Conservation (phyloP, 2,113 vertebrate species). For the Thymallus thymallus region DNA sequence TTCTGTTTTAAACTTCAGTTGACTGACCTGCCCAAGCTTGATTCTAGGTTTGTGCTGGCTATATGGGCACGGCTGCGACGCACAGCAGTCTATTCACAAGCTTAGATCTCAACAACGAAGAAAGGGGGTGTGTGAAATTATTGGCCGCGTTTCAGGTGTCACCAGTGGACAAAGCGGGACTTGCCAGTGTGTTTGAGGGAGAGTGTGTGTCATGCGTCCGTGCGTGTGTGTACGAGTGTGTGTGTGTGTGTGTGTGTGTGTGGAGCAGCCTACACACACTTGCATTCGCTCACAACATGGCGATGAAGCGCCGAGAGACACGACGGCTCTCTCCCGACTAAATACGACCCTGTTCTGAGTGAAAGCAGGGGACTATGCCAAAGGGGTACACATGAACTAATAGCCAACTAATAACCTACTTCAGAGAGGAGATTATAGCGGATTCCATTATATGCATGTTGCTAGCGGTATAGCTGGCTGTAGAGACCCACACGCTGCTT, state of each 20-base stretch:
- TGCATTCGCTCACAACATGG: conserved; percentile 78
- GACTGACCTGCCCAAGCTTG: neutral
- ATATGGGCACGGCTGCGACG: neutral
- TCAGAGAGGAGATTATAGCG: conserved; percentile 57
- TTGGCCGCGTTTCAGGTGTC: conserved; percentile 60
- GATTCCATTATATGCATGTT: conserved; percentile 64
- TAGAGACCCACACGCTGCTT: conserved; percentile 54
- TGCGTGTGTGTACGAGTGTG: conserved; percentile 12
- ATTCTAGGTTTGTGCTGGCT: neutral
- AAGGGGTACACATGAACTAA: conserved; percentile 37
- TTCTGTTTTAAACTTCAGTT: too few species aligned
- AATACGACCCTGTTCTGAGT: conserved; percentile 41
- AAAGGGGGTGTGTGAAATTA: conserved; percentile 55
- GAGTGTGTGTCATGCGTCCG: conserved; percentile 29
- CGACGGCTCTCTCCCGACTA: conserved; percentile 68
- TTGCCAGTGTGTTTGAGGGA: conserved; percentile 53
- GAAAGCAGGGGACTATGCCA: conserved; percentile 36
- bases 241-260: conserved; percentile 41
- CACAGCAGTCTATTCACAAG: conserved; percentile 22
- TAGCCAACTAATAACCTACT: conserved; percentile 31
- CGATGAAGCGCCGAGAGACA: conserved; percentile 77
- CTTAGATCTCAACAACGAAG: conserved; percentile 30
- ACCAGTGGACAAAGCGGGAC: conserved; percentile 53
- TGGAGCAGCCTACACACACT: conserved; percentile 62
- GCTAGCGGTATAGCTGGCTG: conserved; percentile 57